These are phyloP conservation scores for Nineta flava DNA, from an alignment of 2,888 invertebrate species.

Conservation along the genomic window DNA sequence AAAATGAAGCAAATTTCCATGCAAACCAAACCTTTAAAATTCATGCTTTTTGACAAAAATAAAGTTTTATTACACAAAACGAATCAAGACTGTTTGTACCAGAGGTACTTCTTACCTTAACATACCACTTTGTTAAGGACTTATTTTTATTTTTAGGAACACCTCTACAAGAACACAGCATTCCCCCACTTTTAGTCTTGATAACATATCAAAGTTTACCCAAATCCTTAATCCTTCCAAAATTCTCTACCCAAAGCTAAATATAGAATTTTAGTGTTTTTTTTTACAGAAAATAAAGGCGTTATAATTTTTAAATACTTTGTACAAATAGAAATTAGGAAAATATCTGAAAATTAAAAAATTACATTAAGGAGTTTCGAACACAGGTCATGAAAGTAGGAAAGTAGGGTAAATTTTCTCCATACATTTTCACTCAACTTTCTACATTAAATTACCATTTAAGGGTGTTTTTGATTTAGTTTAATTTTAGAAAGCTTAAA, in stretches of 20 bases:
- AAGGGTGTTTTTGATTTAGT: too few relatives aligned
- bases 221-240: too few relatives aligned
- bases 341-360: background rate
- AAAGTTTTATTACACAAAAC: too few relatives aligned
- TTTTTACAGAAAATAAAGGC: background rate
- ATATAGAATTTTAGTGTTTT: background rate
- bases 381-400: too few relatives aligned
- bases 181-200: background rate
- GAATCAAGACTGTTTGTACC: too few relatives aligned
- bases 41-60: too few relatives aligned
- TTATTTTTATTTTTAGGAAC: constrained; percentile 29
- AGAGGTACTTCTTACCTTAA: constrained; percentile 42
- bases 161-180: constrained; percentile 25
- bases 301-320: background rate
- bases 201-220: background rate
- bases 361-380: background rate
- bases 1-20: too few relatives aligned
- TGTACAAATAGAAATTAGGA: background rate
- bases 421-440: too few relatives aligned
- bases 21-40: too few relatives aligned
- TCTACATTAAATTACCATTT: too few relatives aligned
- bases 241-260: background rate
- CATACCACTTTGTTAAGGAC: constrained; percentile 48
- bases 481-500: background rate
- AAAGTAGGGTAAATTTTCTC: too few relatives aligned